phyloP scores from a whole-genome alignment of 2,888 invertebrate species.

The Reticulitermes lucifugus region DNA sequence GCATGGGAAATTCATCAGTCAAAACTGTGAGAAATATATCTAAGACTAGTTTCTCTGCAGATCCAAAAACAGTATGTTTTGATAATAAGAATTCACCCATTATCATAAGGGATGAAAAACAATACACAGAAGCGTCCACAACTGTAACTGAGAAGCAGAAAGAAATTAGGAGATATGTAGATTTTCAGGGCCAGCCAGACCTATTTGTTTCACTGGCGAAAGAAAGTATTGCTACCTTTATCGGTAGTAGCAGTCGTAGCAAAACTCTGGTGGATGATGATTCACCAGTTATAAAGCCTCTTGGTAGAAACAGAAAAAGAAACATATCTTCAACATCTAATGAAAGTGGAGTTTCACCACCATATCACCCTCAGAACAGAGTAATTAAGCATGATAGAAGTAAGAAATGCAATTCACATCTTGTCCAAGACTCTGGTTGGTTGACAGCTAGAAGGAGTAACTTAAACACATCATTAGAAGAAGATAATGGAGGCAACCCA shows the following conservation, averaged over 20 bases:
- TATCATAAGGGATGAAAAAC: too few species aligned
- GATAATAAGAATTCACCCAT: background rate
- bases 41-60: background rate
- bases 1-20: background rate
- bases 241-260: background rate
- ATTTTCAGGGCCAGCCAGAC: background rate
- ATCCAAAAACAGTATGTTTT: background rate
- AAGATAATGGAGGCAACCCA: background rate
- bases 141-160: too few species aligned
- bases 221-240: background rate
- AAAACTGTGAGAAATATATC: background rate
- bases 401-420: background rate
- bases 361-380: background rate
- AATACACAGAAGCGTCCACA: too few species aligned
- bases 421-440: background rate
- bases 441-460: background rate
- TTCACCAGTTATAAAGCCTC: background rate
- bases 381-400: background rate
- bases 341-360: background rate
- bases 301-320: background rate
- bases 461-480: background rate
- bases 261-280: background rate
- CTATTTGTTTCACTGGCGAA: background rate
- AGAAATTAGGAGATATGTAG: background rate
- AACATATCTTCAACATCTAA: constrained; percentile 17